Evolutionary conservation across 2,113 vertebrate genomes (phyloP), one percentile per base, ranked within the genome.

Genomic region (Oplegnathus fasciatus): DNA sequence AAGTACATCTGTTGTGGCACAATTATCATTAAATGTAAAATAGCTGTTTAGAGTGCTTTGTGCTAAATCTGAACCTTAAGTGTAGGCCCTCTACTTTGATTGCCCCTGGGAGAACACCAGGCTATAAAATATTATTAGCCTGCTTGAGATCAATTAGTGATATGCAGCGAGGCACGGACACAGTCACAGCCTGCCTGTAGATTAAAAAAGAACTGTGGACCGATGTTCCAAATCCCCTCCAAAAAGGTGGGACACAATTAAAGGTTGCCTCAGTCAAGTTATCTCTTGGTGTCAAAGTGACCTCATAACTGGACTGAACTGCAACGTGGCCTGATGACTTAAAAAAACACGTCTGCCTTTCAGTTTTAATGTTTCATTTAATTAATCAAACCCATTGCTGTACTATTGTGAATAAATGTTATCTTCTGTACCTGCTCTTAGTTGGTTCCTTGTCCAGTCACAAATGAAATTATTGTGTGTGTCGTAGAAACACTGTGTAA

Each of bases 401-500:
- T n/a, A 26, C 20, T 54, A 1, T 67, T 69, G 34, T 44, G 11
- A 44, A 4, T 61, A n/a, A 66, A 40, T 80, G 10, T 22, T 65
- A 24, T 26, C 1, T 7, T 54, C 10, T 78, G 88, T 96, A 92
- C 97, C 96, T 1, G 93, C 91, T 88, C 65, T 86, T 2, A 28
- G 32, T 44, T 93, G 94, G 18, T 82, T 92, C 69, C 91, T 86
- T 8, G 82, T 95, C 97, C 97, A 97, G 82, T 96, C 95, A 91
- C 97, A 98, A 75, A 94, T 91, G 17, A 89, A 88, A 42, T 82
- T 87, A 28, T 81, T 89, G 66, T 95, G 89, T 79, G 92, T 90
- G 67, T 96, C 91, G 84, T 96, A 94, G 88, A 95, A 94, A 90
- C 97, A 98, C 60, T 92, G 89, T 85, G 94, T 91, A 78, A 97